Base-by-base conservation (phyloP, 2,797 vertebrate species). In the Mormyrops attenuatus region DNA sequence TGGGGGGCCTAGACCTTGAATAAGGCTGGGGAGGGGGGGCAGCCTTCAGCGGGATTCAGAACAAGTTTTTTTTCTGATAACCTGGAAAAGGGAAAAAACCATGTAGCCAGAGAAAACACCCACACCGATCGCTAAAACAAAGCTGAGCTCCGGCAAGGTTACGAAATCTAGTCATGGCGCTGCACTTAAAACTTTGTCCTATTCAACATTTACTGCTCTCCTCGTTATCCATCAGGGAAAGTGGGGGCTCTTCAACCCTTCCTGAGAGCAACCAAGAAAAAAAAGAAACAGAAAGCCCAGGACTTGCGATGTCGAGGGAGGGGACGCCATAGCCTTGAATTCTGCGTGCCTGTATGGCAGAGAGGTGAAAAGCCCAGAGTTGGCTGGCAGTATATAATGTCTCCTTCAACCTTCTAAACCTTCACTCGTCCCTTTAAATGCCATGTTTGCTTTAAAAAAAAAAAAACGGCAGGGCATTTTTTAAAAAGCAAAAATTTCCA, bases 301-400 rank as follows among this genome's bases (percentile, higher is more conserved):
- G 90, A 26, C 26, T 3, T 38, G 13, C 30, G 11, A 88, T 91
- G 93, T 92, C 34, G 53, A 41, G n/a, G 15, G 73, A 82, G 52
- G 5, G 52, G 17, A 44, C 92, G 93, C 93, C 92, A 91, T 92
- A 89, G 85, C 90, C 92, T 92, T 92, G 94, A 92, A 91, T 89
- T 55, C 88, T 8, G 84, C 90, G 89, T 93, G 92, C 93, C 92
- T 90, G 91, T 87, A 90, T 89, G 92, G 89, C 89, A 89, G 89
- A 95, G 90, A 91, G 91, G 93, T 94, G 93, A 91, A 91, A 92
- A 91, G 93, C 91, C 92, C 92, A 93, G 93, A 94, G 92, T 90
- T 92, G 89, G 17, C 89, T 91, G 92, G 89, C 90, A 89, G 89
- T 90, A 34, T 0, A 85, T 13, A 30, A 55, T n/a, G 20, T 30